Evolutionary conservation across 2,888 invertebrate species (phyloP).

Genomic region (Acrobasis suavella): DNA sequence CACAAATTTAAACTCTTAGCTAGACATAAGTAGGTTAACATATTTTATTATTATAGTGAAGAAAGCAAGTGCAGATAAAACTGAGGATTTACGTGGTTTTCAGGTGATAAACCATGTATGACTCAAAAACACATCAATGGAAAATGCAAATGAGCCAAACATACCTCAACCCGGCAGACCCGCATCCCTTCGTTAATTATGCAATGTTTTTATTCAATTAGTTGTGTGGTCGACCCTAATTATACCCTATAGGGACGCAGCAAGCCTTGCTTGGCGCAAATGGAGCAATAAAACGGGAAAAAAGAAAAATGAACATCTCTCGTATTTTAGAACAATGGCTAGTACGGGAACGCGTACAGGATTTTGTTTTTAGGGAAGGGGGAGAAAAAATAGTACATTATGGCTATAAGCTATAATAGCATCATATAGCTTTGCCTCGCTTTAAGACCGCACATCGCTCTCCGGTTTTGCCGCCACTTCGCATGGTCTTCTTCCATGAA

Average conservation of each 20-base stretch:
- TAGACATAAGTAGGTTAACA: too few species aligned
- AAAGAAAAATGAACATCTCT: constrained; percentile 54
- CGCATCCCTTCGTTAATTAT: constrained; percentile 62
- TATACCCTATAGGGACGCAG: constrained; percentile 56
- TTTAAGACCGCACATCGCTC: too few species aligned
- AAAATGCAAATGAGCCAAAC: constrained; percentile 31
- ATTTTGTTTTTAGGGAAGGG: too few species aligned
- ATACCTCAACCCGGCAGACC: constrained; percentile 29
- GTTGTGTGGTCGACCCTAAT: constrained; percentile 69
- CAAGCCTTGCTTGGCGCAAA: constrained; percentile 59
- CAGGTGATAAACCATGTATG: constrained; percentile 14
- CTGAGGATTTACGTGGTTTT: constrained; percentile 1
- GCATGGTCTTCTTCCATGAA: too few species aligned
- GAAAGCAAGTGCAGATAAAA: background rate
- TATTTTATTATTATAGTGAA: background rate
- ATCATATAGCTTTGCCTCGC: too few species aligned
- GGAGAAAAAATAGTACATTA: too few species aligned
- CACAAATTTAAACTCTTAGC: too few species aligned
- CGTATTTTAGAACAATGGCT: constrained; percentile 54
- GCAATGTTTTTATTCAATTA: constrained; percentile 79
- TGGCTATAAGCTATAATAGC: too few species aligned
- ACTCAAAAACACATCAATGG: constrained; percentile 36
- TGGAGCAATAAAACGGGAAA: constrained; percentile 62
- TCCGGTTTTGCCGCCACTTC: too few species aligned
- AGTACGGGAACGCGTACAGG: background rate